Conservation (phyloP, 2,797 vertebrate species). For the Galago senegalensis region DNA sequence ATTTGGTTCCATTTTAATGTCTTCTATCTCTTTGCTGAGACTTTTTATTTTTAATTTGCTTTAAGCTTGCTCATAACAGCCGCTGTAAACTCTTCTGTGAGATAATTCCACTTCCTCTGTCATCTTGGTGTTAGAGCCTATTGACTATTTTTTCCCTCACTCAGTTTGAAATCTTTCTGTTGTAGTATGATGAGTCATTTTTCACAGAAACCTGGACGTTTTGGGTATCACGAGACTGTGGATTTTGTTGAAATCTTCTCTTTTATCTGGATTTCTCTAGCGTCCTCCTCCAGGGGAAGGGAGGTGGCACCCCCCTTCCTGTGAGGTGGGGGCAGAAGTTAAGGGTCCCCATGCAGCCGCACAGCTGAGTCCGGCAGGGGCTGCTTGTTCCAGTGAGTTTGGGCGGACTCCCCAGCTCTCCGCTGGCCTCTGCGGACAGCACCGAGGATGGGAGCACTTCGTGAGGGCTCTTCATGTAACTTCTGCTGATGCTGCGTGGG, state of each 20-base stretch:
- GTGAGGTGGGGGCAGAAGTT: not conserved
- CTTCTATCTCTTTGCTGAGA: constrained; percentile 5
- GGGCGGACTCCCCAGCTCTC: not conserved
- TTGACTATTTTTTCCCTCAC: not conserved
- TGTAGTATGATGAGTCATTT: not conserved
- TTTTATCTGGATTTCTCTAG: not conserved
- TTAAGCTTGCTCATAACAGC: not conserved
- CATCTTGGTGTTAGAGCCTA: not conserved
- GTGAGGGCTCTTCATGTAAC: not conserved
- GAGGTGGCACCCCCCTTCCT: not conserved
- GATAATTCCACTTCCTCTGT: not conserved
- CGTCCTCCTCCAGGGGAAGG: not conserved
- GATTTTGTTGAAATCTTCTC: not conserved
- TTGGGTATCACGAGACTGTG: not conserved
- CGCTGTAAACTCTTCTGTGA: not conserved
- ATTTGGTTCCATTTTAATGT: constrained; percentile 7
- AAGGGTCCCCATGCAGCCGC: not conserved
- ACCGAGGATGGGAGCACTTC: not conserved
- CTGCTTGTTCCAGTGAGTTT: not conserved
- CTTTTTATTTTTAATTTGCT: constrained; percentile 27
- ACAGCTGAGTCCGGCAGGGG: too few relatives aligned
- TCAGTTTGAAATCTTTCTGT: not conserved
- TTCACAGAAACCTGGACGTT: not conserved
- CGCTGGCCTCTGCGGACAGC: too few relatives aligned
- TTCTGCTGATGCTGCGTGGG: not conserved